Conservation (phyloP, 2,113 vertebrate species). For the Sus scrofa region DNA sequence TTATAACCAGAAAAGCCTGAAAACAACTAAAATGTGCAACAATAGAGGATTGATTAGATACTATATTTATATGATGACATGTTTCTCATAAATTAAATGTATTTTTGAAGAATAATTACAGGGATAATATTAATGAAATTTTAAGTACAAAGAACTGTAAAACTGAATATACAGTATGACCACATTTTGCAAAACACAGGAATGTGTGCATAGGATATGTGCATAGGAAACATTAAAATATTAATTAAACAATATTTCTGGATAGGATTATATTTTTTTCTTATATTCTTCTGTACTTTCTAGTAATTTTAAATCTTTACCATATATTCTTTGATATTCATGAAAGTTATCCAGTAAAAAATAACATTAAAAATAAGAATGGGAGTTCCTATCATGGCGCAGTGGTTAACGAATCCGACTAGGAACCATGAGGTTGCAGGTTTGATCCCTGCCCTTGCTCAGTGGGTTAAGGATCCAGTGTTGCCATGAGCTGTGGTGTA, state of each 20-base stretch:
- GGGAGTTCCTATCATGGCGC: too few relatives aligned
- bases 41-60: background rate
- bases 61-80: background rate
- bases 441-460: too few relatives aligned
- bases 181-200: background rate
- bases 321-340: background rate
- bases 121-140: constrained; percentile 12
- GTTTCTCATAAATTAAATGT: background rate
- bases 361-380: constrained; percentile 42
- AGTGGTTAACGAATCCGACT: too few relatives aligned
- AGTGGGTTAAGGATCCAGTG: too few relatives aligned
- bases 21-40: constrained; percentile 8
- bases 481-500: too few relatives aligned
- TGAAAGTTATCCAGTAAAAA: background rate
- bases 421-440: too few relatives aligned
- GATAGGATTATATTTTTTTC: background rate
- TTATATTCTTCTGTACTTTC: background rate
- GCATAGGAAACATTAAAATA: background rate
- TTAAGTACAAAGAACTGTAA: constrained; percentile 41
- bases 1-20: background rate
- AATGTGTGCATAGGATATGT: background rate
- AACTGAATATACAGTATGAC: background rate
- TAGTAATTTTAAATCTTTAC: constrained; percentile 24
- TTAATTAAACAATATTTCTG: background rate
- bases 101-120: constrained; percentile 24